Evolutionary conservation across 1,140 invertebrate genomes (phyloP), one percentile per base, ranked within the genome.

Genomic region (Musca vetustissima): DNA sequence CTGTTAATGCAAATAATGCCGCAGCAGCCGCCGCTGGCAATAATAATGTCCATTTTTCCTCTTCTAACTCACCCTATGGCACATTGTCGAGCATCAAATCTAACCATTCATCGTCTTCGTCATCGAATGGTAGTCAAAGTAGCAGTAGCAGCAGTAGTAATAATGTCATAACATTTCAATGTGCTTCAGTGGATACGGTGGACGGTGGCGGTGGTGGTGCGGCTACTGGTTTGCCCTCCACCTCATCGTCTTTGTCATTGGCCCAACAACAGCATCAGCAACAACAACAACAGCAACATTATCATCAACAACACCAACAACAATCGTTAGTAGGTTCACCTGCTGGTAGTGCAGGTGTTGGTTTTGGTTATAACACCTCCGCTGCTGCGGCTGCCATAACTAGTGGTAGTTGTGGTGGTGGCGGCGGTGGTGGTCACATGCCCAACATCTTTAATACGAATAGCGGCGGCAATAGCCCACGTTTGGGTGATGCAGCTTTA

Each of bases 11-110:
- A 43, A 43, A 43, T 13, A 43, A 13, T 43, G 72, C 66, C 13
- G 49, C 70, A 19, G 57, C 49, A 17, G 21, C 28, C 9, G 52
- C 65, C 32, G 25, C 53, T 55, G n/a, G 25, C 52, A 59, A 59
- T 50, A 48, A 36, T 32, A 47, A 19, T 21, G 6, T 28, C 19
- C 15, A 21, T 19, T 21, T 47, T 13, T 36, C 32, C 43, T 49
- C 65, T 11, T 74, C 70, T 19, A 75, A 64, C 48, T 79, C 78
- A 8, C 77, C 79, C 0, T 76, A 74, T 25, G 79, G 79, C 24
- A 80, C 79, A 1, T 55, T 80, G 67, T 72, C 77, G 57, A 80
- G 79, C 72, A 79, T 80, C 21, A 72, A 80, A 32, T 80, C 78
- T 4, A 80, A 73, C 24, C 78, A 80, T 61, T 80, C 78, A 50